Evolutionary conservation across 2,797 vertebrate species (phyloP).

Genomic region (Sus cebifrons): DNA sequence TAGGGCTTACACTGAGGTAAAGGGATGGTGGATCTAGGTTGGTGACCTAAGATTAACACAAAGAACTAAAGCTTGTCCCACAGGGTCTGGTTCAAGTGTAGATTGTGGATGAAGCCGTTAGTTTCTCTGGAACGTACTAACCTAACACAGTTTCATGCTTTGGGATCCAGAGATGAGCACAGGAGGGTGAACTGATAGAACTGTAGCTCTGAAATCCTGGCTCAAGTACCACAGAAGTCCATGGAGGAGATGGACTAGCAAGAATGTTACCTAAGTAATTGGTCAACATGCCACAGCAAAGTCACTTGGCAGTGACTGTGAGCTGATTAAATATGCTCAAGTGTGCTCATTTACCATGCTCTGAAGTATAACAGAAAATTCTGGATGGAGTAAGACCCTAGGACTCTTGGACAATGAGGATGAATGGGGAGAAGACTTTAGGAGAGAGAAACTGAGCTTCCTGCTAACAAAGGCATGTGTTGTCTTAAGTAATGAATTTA

Average conservation of each 20-base stretch:
- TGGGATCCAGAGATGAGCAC: neutral
- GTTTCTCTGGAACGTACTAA: neutral
- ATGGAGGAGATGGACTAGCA: neutral
- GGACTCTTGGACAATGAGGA: neutral
- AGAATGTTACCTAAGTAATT: neutral
- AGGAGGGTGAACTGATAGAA: conserved; percentile 11
- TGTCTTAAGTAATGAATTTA: conserved; percentile 25
- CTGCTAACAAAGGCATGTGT: neutral
- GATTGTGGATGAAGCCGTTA: neutral
- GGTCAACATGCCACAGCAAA: neutral
- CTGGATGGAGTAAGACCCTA: neutral
- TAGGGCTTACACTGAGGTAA: neutral
- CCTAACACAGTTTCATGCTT: neutral
- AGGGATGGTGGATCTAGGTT: neutral
- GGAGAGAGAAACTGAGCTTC: conserved; percentile 9
- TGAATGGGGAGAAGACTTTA: neutral
- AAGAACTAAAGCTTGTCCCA: neutral
- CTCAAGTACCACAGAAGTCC: neutral
- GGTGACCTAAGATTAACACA: neutral
- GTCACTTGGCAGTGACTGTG: neutral
- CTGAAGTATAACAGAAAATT: neutral
- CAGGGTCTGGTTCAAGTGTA: neutral
- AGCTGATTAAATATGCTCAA: neutral
- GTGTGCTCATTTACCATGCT: neutral
- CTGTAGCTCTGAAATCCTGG: neutral